A percentile compares a stretch with the other conserved stretches of the same genome.
Conservation (phyloP, 2,113 vertebrate genomes). For the Hemichromis elongatus region DNA sequence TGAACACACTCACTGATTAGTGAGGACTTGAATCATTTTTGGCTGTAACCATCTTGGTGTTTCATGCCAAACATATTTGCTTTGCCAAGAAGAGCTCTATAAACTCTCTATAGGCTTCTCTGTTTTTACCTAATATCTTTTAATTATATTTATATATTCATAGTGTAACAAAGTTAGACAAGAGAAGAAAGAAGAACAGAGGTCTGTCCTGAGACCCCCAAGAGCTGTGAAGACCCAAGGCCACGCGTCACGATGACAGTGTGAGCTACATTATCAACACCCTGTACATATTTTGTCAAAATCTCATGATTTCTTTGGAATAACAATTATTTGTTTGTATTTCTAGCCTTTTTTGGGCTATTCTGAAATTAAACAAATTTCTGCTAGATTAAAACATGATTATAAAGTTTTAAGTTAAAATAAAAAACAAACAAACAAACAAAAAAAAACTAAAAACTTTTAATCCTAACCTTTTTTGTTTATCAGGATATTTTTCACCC, state of each 20-base stretch:
- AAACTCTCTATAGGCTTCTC: not conserved
- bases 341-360: not conserved
- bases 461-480: not conserved
- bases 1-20: not conserved
- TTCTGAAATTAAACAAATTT: not conserved
- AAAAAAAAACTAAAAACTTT: not conserved
- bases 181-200: not conserved
- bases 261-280: not conserved
- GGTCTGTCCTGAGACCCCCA: not conserved
- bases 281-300: not conserved
- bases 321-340: not conserved
- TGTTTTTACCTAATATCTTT: not conserved
- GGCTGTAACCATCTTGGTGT: not conserved
- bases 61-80: not conserved
- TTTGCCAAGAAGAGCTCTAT: not conserved
- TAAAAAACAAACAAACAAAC: too few relatives aligned
- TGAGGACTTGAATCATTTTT: not conserved
- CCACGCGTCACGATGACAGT: not conserved
- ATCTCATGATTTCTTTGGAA: not conserved
- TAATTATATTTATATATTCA: not conserved
- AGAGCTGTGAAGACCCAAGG: too few relatives aligned
- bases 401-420: not conserved
- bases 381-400: not conserved
- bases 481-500: not conserved
- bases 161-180: not conserved